A percentile compares a stretch with the other conserved stretches of the same genome.
Conservation (phyloP, 2,888 invertebrate genomes). For the Nephrotoma flavescens region DNA sequence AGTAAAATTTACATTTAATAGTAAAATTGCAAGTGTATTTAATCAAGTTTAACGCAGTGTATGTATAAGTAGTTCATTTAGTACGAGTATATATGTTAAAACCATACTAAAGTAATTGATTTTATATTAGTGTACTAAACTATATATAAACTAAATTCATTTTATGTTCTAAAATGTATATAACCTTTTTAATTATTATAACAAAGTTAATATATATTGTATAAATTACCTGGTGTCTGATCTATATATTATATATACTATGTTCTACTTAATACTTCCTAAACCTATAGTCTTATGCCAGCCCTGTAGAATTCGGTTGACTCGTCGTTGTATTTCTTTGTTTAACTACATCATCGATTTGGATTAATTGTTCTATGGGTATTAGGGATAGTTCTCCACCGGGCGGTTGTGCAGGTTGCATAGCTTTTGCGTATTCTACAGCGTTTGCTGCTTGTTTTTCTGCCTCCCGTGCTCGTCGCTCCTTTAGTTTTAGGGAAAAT, state of each 20-base stretch:
- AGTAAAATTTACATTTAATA: too few relatives aligned
- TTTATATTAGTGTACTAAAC: neutral
- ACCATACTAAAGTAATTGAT: neutral
- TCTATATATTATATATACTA: neutral
- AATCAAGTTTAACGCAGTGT: too few relatives aligned
- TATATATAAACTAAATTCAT: neutral
- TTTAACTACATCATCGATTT: slow-evolving; percentile 47
- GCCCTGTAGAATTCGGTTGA: neutral
- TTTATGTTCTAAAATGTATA: neutral
- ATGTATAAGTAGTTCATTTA: too few relatives aligned
- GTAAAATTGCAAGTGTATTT: too few relatives aligned
- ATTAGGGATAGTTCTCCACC: slow-evolving; percentile 73
- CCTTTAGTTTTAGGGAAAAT: slow-evolving; percentile 66
- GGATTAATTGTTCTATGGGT: slow-evolving; percentile 68
- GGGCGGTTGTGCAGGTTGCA: slow-evolving; percentile 36
- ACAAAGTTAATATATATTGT: neutral
- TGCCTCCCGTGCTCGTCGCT: slow-evolving; percentile 64
- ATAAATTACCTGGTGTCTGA: neutral
- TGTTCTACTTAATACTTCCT: neutral
- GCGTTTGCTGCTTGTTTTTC: slow-evolving; percentile 48
- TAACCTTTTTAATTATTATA: neutral
- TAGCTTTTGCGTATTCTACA: slow-evolving; percentile 38
- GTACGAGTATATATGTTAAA: neutral
- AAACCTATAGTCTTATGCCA: neutral
- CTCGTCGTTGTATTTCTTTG: slow-evolving; percentile 17